Evolutionary conservation across 2,888 invertebrate genomes (phyloP).

Genomic region (Athetis lepigone): DNA sequence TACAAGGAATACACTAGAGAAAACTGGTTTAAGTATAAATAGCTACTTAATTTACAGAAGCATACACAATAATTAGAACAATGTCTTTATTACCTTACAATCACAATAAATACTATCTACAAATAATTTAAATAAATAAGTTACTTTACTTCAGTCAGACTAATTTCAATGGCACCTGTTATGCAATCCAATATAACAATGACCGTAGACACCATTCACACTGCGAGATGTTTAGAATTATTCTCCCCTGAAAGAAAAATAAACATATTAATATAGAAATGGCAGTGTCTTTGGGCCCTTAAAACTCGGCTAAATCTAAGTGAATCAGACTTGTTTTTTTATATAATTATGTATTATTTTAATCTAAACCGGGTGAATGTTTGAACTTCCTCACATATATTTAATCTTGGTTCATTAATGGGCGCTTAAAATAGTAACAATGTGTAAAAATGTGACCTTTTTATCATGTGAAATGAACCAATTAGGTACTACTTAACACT

Average conservation of each 20-base stretch:
- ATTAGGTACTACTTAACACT: slow-evolving; percentile 26
- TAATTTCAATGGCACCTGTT: slow-evolving; percentile 78
- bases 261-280: not conserved
- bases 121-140: slow-evolving; percentile 69
- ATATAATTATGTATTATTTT: not conserved
- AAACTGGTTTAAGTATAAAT: not conserved
- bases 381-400: not conserved
- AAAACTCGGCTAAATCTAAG: not conserved
- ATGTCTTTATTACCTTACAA: slow-evolving; percentile 57
- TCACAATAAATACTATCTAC: slow-evolving; percentile 61
- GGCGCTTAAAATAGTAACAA: not conserved
- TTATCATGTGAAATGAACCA: slow-evolving; percentile 39
- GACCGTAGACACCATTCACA: slow-evolving; percentile 29
- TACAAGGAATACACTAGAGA: not conserved
- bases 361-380: slow-evolving; percentile 9
- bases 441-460: slow-evolving; percentile 31
- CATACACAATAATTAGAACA: slow-evolving; percentile 35
- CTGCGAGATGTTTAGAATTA: slow-evolving; percentile 33
- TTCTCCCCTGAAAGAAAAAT: slow-evolving; percentile 70
- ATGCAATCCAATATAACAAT: slow-evolving; percentile 38
- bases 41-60: slow-evolving; percentile 28
- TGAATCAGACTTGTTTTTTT: not conserved
- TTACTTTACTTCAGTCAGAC: slow-evolving; percentile 70
- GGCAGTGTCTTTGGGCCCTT: not conserved
- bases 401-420: slow-evolving; percentile 7